A percentile compares a stretch with the other conserved stretches of the same genome.
These are phyloP conservation scores for Hemithea aestivaria DNA, from an alignment of 2,888 invertebrate genomes.

Conservation along the genomic window DNA sequence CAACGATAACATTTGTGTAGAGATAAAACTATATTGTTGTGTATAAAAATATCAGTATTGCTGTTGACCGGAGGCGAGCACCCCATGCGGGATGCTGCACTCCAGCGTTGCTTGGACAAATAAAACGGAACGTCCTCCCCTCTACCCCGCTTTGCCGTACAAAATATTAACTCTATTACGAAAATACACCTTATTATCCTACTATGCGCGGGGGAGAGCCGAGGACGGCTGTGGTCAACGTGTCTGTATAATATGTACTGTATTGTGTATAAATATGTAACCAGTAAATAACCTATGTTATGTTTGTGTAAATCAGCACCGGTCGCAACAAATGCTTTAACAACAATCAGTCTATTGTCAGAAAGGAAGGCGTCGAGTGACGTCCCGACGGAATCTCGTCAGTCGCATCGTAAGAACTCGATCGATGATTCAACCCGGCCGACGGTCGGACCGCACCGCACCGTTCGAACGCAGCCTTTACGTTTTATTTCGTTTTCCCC, in stretches of 20 bases:
- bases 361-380: slow-evolving; percentile 67
- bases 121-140: slow-evolving; percentile 56
- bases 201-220: slow-evolving; percentile 48
- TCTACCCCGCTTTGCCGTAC: slow-evolving; percentile 51
- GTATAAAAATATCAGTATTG: slow-evolving; percentile 78
- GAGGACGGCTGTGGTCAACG: slow-evolving; percentile 54
- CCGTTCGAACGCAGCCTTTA: slow-evolving; percentile 7
- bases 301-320: slow-evolving; percentile 74
- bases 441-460: slow-evolving; percentile 18
- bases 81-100: slow-evolving; percentile 27
- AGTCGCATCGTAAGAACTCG: slow-evolving; percentile 39
- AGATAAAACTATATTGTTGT: slow-evolving; percentile 74
- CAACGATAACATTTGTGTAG: slow-evolving; percentile 77
- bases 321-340: slow-evolving; percentile 76
- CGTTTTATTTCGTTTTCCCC: slow-evolving; percentile 16
- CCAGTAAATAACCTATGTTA: slow-evolving; percentile 77
- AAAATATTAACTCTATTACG: slow-evolving; percentile 66
- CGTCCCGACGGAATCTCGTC: slow-evolving; percentile 55
- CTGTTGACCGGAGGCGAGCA: slow-evolving; percentile 34
- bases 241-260: slow-evolving; percentile 62
- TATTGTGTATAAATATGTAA: slow-evolving; percentile 50
- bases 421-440: slow-evolving; percentile 22
- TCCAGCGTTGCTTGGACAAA: slow-evolving; percentile 52
- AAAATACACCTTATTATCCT: slow-evolving; percentile 62
- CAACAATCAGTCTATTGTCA: slow-evolving; percentile 78